Base-by-base conservation (phyloP, 2,113 vertebrate genomes). In the Phoxinus phoxinus region DNA sequence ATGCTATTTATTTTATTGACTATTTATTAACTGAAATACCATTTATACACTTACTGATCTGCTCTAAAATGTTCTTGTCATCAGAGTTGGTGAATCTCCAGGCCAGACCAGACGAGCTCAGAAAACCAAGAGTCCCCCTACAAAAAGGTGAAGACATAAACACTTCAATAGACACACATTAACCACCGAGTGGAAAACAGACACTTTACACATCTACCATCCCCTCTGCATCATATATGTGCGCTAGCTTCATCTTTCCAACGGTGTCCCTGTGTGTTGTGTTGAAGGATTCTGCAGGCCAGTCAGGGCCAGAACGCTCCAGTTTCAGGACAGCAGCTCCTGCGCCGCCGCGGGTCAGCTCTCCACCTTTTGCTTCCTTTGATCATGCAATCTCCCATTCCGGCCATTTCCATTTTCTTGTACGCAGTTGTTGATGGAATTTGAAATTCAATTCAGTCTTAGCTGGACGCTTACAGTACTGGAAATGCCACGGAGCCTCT, bases 241-340 rank as follows among this genome's bases (percentile, higher is more conserved):
- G 6, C 58, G 17, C 13, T 17, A 27, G n/a, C 15, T 44, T 6
- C 46, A 15, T 19, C 51, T 27, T 63, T 19, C 27, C 4, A 44
- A 15, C 61, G 48, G 30, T 51, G 71, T 15, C n/a, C n/a, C 6
- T 44, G 81, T 72, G 82, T 84, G 90, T 90, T 30, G 63, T 90
- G 87, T 90, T 81, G 83, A 92, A 98, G 97, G 83, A 90, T 97
- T 81, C 94, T 96, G 90, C 97, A 97, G 85, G 93, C 96, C 92
- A 97, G 93, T 85, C 97, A 97, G 93, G 96, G 96, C 89, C 97
- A 97, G 91, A 98, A 97, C 86, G 94, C 97, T 25, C 94, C 96
- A 0, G 84, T 93, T 83, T 90, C 95, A 3, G 94, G 95, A 44
- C 80, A 81, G 78, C 94, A 96, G 35, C 93, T 98, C 56, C 96